Base-by-base conservation (phyloP, 2,113 vertebrate species). In the Psittacula cyanocephala region DNA sequence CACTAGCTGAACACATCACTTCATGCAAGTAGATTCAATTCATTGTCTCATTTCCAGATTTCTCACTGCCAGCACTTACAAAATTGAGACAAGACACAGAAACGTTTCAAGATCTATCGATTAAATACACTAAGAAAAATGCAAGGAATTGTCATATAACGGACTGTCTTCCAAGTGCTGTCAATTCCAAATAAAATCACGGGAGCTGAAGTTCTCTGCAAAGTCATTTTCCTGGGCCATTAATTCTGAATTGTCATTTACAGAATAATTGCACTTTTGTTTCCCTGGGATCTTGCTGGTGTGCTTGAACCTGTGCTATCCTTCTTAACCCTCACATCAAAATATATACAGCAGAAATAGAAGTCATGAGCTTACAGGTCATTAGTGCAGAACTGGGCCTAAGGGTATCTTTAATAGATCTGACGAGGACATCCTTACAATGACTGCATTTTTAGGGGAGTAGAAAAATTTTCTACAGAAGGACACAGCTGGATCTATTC, bases 181-280 rank as follows among this genome's bases (percentile, higher is more conserved):
- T 93, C 88, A 93, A 89, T 94, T 87, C 86, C 86, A 95, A 86
- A 97, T 81, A 83, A 94, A 81, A 95, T 86, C 83, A 92, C 69
- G 70, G 65, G 86, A 91, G 57, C 74, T 81, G 74, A 95, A 85
- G 85, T 94, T 92, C 95, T 94, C 78, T 87, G 80, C 95, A 92
- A 96, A 95, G 96, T 96, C 92, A 92, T 95, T 94, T 91, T 96
- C 88, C 88, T 94, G 95, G 90, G 75, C 92, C 92, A 96, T 95
- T 97, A 96, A 96, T 95, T 95, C 91, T 93, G 93, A 94, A 95
- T 96, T 96, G 95, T 90, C 93, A 93, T 96, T 96, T 96, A 95
- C 65, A 72, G 92, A 96, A 91, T 93, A 95, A 97, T 92, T 96
- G 95, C 90, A 93, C 62, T 96, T 95, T 86, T 92, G 86, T 91